Percentiles rank a stretch among this genome's conserved stretches.
Conservation (phyloP, 2,888 invertebrate species). For the Atethmia centrago region DNA sequence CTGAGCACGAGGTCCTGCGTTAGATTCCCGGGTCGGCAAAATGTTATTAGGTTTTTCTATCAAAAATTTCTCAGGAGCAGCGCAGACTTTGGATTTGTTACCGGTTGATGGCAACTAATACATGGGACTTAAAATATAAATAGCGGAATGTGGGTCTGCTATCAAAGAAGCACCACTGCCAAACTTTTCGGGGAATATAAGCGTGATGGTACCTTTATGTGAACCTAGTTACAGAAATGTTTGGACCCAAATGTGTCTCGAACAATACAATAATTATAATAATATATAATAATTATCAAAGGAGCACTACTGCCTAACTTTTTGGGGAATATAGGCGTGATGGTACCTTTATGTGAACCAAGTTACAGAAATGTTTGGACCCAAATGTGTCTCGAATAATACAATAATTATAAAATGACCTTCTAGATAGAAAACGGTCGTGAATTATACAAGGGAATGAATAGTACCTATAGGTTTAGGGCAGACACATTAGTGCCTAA, state of each 20-base stretch:
- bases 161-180: too few relatives aligned
- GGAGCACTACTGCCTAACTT: too few relatives aligned
- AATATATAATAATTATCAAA: too few relatives aligned
- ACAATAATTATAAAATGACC: conserved; percentile 14
- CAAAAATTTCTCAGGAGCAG: neutral
- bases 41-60: neutral
- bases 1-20: neutral
- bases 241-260: neutral
- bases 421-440: neutral
- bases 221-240: neutral
- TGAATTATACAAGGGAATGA: conserved; percentile 20
- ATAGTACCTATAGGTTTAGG: conserved; percentile 22
- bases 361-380: too few relatives aligned
- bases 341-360: neutral
- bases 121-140: neutral
- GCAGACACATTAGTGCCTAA: conserved; percentile 32
- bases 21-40: neutral
- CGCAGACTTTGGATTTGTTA: neutral
- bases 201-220: neutral
- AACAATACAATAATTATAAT: conserved; percentile 4
- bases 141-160: neutral
- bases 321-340: too few relatives aligned
- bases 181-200: too few relatives aligned
- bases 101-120: neutral
- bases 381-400: neutral